phyloP scores from a whole-genome alignment of 2,113 vertebrate species.

The Callorhinus ursinus region DNA sequence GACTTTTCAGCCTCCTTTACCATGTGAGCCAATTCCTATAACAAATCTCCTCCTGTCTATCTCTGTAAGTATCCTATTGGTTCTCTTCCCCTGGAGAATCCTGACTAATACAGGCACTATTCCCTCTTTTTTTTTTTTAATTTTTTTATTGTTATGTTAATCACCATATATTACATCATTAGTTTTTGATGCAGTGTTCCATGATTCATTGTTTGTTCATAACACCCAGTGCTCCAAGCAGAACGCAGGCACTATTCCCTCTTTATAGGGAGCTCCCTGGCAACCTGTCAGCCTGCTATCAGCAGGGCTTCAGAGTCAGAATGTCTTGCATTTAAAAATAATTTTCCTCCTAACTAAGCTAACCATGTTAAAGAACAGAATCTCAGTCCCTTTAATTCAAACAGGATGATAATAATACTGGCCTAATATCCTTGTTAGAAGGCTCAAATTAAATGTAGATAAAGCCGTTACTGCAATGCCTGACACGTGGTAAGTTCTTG shows the following conservation, averaged over 20 bases:
- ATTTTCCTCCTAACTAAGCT: neutral
- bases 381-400: neutral
- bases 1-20: neutral
- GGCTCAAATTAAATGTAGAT: neutral
- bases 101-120: neutral
- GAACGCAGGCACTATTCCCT: neutral
- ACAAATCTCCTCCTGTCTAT: neutral
- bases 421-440: neutral
- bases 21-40: neutral
- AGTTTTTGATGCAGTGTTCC: too few relatives aligned
- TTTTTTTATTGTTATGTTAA: too few relatives aligned
- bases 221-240: too few relatives aligned
- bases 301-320: neutral
- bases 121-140: too few relatives aligned
- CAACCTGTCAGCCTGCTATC: neutral
- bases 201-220: too few relatives aligned
- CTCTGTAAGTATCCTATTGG: neutral
- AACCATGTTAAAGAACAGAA: neutral
- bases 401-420: neutral
- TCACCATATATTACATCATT: too few relatives aligned
- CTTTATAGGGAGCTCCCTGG: neutral
- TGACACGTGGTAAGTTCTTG: neutral
- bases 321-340: neutral
- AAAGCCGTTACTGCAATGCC: too few relatives aligned
- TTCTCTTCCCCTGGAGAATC: neutral